These are phyloP conservation scores for Hiodon tergisus DNA, from an alignment of 2,113 vertebrate species.

Conservation along the genomic window DNA sequence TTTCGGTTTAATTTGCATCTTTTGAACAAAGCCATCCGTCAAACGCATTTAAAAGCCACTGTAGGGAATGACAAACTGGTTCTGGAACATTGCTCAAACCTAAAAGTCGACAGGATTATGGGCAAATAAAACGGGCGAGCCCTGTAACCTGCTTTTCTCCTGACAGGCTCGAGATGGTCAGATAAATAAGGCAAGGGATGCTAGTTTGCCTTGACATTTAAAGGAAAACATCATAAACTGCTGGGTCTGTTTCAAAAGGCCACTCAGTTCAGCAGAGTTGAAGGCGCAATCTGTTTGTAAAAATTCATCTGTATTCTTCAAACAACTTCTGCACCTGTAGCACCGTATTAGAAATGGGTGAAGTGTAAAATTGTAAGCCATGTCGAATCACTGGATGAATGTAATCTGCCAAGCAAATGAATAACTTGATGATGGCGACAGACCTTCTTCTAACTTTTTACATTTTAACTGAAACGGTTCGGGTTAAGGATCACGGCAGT, in stretches of 20 bases:
- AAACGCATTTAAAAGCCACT: slow-evolving; percentile 60
- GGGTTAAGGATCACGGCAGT: no score
- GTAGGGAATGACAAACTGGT: slow-evolving; percentile 52
- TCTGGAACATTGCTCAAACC: slow-evolving; percentile 53
- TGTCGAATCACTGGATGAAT: no score
- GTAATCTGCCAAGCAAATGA: no score
- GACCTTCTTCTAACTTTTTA: no score
- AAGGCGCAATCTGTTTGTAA: background rate
- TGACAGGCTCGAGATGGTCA: slow-evolving; percentile 48
- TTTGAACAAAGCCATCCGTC: slow-evolving; percentile 42
- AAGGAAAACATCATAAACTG: slow-evolving; percentile 44
- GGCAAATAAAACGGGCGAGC: slow-evolving; percentile 43
- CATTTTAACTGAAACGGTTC: no score
- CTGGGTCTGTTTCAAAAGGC: slow-evolving; percentile 49
- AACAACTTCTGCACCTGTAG: background rate
- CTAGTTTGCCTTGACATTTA: slow-evolving; percentile 56
- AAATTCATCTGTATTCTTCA: background rate
- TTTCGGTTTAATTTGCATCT: slow-evolving; percentile 50
- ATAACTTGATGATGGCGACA: no score
- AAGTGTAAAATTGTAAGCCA: no score
- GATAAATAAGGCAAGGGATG: slow-evolving; percentile 48
- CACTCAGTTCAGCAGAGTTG: slow-evolving; percentile 43
- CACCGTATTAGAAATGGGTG: no score
- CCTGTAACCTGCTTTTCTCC: slow-evolving; percentile 35
- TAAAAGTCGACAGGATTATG: slow-evolving; percentile 51